A percentile compares a stretch with the other conserved stretches of the same genome.
These are phyloP conservation scores for Nothobranchius furzeri DNA, from an alignment of 2,113 vertebrate genomes.

Conservation along the genomic window DNA sequence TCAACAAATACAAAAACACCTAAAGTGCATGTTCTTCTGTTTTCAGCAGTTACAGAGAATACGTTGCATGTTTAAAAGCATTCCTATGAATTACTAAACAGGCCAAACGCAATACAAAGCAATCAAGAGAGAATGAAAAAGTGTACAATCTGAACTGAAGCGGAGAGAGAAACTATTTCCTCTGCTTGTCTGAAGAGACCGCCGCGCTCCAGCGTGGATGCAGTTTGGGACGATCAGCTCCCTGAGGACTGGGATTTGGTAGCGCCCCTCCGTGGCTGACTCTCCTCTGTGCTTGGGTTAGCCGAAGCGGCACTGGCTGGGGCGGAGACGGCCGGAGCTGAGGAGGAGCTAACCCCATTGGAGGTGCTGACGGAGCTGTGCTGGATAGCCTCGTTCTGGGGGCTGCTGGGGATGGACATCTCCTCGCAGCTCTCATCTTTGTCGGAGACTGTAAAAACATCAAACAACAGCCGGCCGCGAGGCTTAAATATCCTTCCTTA, in stretches of 20 bases:
- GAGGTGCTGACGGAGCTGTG: conserved; percentile 98
- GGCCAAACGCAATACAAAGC: conserved; percentile 44
- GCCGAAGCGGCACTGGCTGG: conserved; percentile 76
- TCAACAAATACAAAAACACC: conserved; percentile 71
- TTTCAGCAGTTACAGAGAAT: conserved; percentile 69
- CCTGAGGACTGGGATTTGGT: conserved; percentile 87
- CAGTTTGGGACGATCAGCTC: conserved; percentile 86
- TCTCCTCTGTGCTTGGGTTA: conserved; percentile 91
- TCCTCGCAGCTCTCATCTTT: conserved; percentile 96
- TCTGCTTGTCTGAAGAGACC: conserved; percentile 74
- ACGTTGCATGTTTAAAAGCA: conserved; percentile 77
- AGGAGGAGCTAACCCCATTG: conserved; percentile 91
- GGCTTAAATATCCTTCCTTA: not conserved
- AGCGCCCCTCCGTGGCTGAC: conserved; percentile 79
- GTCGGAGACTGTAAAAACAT: conserved; percentile 80
- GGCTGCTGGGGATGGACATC: conserved; percentile 92
- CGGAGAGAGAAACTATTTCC: conserved; percentile 59
- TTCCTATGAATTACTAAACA: conserved; percentile 47
- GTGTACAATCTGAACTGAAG: conserved; percentile 80
- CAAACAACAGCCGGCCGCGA: not conserved
- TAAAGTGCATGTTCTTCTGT: conserved; percentile 82
- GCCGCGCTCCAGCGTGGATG: conserved; percentile 8
- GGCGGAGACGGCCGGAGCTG: conserved; percentile 82
- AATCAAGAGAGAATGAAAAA: conserved; percentile 68
- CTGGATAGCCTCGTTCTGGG: conserved; percentile 93